Base-by-base conservation (phyloP, 2,888 invertebrate species). In the Adineta ricciae region DNA sequence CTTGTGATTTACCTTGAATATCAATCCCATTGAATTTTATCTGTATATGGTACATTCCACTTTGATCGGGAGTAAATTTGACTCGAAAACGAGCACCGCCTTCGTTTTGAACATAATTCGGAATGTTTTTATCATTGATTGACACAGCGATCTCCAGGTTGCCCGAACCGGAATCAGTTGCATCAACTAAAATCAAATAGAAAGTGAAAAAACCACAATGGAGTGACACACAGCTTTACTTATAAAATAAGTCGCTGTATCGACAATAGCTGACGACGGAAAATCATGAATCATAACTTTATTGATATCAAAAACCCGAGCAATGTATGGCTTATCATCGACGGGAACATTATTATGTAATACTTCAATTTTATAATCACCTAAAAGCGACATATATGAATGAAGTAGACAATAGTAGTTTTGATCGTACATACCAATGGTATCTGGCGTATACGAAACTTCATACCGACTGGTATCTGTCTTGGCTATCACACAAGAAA, bases 11-110 rank as follows among this genome's bases (percentile, higher is more conserved):
- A 82, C 85, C 85, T 16, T 49, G 89, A 86, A 92, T 90, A 87
- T 92, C 91, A 85, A 89, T 88, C 50, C 91, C 91, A 87, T 92
- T 92, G 92, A 92, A 92, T 78, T 93, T 94, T 87, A 97, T 94
- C 86, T 94, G 92, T 54, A 97, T 93, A 90, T 96, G 95, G 89
- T 96, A 97, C 64, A 94, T 93, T 1, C 97, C 97, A n/a, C 95
- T 94, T 88, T 95, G 95, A 0, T 94, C 93, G 0, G 97, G 96
- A 1, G 94, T 93, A 90, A 96, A 98, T 0, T 95, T 94, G 83
- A 96, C 95, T 86, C 94, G 93, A 93, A 95, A 96, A 87, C 95
- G 87, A 46, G 95, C 94, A 85, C 90, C 90, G 38, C 89, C 88
- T 85, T 91, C 90, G 90, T 87, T 92, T 86, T 91, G 91, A 19